phyloP scores from a whole-genome alignment of 2,888 invertebrate species.

The Machimus rusticus region DNA sequence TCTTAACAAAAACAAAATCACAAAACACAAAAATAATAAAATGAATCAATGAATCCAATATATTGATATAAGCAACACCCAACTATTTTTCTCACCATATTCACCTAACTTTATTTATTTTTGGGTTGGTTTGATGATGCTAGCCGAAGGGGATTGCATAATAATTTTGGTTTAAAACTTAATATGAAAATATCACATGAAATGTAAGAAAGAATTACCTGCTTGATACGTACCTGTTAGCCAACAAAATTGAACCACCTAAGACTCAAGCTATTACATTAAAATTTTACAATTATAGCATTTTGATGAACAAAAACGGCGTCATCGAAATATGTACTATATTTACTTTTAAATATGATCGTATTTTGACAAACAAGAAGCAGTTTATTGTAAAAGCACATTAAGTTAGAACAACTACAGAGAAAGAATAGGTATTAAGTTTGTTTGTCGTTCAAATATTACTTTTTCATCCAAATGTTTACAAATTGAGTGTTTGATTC shows the following conservation, averaged over 20 bases:
- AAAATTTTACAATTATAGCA: background rate
- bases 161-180: background rate
- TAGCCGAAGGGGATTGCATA: background rate
- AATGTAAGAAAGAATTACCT: background rate
- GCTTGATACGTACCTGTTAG: too few relatives aligned
- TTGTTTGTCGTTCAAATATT: too few relatives aligned
- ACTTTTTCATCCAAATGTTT: too few relatives aligned
- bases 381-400: too few relatives aligned
- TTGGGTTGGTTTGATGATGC: conserved; percentile 32
- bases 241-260: background rate
- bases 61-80: conserved; percentile 14
- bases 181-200: background rate
- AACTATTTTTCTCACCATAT: conserved; percentile 3
- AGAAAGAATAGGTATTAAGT: too few relatives aligned
- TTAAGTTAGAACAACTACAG: too few relatives aligned
- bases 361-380: too few relatives aligned
- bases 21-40: background rate
- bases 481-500: too few relatives aligned
- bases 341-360: too few relatives aligned
- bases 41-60: conserved; percentile 21
- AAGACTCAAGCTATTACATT: background rate
- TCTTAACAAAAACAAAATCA: conserved; percentile 34
- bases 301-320: too few relatives aligned
- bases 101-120: conserved; percentile 13
- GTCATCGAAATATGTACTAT: too few relatives aligned